phyloP scores from a whole-genome alignment of 92 coral and sea anemone genomes.

The Epizoanthus rinbou region DNA sequence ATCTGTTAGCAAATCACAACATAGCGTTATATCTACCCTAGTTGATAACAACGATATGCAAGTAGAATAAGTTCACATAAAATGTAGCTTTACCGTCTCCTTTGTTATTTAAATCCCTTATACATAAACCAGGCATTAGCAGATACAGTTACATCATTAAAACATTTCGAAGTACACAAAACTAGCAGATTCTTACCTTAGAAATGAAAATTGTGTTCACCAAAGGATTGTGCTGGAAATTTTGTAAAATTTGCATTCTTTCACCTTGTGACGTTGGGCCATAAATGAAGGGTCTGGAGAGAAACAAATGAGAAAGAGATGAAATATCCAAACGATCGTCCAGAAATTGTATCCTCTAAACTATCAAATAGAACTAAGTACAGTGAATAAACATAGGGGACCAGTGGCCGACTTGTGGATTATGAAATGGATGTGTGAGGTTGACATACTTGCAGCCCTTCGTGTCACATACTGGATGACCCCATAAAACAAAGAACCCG shows the following conservation, averaged over 20 bases:
- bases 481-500: too few relatives aligned
- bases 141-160: background rate
- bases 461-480: too few relatives aligned
- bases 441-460: background rate
- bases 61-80: too few relatives aligned
- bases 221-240: constrained; percentile 96
- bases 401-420: background rate
- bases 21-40: too few relatives aligned
- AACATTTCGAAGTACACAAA: background rate
- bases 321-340: background rate
- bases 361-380: too few relatives aligned
- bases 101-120: too few relatives aligned
- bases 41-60: too few relatives aligned
- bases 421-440: background rate
- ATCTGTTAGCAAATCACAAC: too few relatives aligned
- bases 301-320: background rate
- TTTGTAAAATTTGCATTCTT: constrained; percentile 95
- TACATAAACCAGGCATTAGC: too few relatives aligned
- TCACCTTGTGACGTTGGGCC: constrained; percentile 99
- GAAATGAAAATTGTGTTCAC: constrained; percentile 97
- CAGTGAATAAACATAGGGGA: background rate
- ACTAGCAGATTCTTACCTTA: constrained; percentile 61
- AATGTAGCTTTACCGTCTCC: too few relatives aligned
- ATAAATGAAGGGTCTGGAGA: constrained; percentile 91
- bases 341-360: background rate